These are phyloP conservation scores for Megathymus violae DNA, from an alignment of 1,140 invertebrate genomes.

Conservation along the genomic window DNA sequence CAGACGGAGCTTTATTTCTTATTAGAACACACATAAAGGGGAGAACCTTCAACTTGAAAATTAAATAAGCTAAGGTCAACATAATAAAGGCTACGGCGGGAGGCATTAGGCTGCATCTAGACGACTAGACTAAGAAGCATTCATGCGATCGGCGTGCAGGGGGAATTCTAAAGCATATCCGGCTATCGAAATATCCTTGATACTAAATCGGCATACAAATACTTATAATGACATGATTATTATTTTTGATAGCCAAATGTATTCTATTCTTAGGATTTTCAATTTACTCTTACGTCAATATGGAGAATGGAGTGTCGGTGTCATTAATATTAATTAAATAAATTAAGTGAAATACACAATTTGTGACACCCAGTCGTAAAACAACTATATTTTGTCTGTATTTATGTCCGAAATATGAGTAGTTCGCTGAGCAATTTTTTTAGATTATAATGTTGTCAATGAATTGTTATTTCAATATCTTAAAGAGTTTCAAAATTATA, in stretches of 20 bases:
- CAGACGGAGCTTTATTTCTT: constrained; percentile 68
- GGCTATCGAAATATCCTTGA: constrained; percentile 36
- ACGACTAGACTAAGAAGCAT: constrained; percentile 58
- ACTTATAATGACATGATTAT: constrained; percentile 12
- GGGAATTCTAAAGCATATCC: constrained; percentile 59
- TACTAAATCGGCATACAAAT: constrained; percentile 4
- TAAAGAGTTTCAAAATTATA: too few species aligned
- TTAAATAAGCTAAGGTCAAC: constrained; percentile 75
- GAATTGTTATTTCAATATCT: too few species aligned
- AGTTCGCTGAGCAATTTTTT: too few species aligned
- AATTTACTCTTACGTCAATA: too few species aligned
- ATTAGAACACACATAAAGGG: constrained; percentile 62
- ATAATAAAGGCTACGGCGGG: constrained; percentile 56
- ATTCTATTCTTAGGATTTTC: not conserved
- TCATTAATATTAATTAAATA: too few species aligned
- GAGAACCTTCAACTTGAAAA: constrained; percentile 80
- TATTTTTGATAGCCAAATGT: not conserved
- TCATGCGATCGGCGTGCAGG: constrained; percentile 43
- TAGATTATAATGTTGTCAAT: too few species aligned
- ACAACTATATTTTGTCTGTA: too few species aligned
- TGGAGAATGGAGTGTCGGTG: too few species aligned
- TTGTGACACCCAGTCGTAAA: too few species aligned
- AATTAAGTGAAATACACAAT: too few species aligned
- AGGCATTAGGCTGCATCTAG: constrained; percentile 66
- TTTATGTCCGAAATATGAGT: too few species aligned